Base-by-base conservation (phyloP, 2,888 invertebrate genomes). In the Lasioglossum vierecki region DNA sequence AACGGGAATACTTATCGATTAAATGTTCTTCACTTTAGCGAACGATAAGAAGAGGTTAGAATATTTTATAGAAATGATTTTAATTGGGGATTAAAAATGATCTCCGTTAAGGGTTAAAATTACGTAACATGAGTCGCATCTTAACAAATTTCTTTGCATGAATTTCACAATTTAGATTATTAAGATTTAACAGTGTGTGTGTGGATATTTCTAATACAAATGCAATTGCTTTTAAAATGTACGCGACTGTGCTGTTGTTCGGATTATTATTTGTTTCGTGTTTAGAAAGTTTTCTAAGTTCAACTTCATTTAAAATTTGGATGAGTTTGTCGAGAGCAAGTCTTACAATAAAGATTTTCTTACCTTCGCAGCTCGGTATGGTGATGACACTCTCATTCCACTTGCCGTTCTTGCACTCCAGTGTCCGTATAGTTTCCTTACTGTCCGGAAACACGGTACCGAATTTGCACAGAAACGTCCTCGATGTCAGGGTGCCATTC, bases 361-460 rank as follows among this genome's bases (percentile, higher is more conserved):
- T 95, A 97, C 97, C 96, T 91, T 96, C 94, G 94, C 97, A 97
- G 91, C 96, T 95, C 84, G 97, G 96, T 89, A 96, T 94, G 81
- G 96, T 95, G 88, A 95, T 95, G 70, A 89, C 89, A 88, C 91
- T 93, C 88, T 94, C 94, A 94, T 97, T 96, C 97, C 97, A 97
- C 90, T 96, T 95, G 91, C 96, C 96, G 88, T 96, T 96, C 82
- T 96, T 96, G 95, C 98, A 98, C 93, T 96, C 96, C 88, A 97
- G 93, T 75, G 96, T 95, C 81, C 96, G 96, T 92, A 96, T 96
- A 94, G 96, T 96, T 94, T 96, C 95, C 87, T 95, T 95, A n/a
- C 96, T 96, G 93, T 97, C 97, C 26, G 96, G 96, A 94, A 97
- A 98, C 93, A 96, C 96, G 92, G 95, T 96, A 81, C 97, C 97